A percentile compares a stretch with the other conserved stretches of the same genome.
phyloP scores from a whole-genome alignment of 2,113 vertebrate genomes.

The Podilymbus podiceps region DNA sequence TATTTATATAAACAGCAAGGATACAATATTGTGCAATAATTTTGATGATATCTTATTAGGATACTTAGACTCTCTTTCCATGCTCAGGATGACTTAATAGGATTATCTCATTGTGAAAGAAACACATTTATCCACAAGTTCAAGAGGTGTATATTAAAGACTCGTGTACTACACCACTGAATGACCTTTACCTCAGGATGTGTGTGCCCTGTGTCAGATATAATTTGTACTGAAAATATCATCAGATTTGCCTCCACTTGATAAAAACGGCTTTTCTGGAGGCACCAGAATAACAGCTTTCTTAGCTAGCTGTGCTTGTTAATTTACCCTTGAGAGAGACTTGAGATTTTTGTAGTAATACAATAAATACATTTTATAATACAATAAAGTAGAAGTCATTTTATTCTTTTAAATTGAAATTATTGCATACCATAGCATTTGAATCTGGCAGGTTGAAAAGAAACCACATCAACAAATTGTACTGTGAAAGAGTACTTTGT shows the following conservation, averaged over 20 bases:
- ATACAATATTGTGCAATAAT: neutral
- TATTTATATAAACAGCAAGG: neutral
- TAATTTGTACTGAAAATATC: neutral
- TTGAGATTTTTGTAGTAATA: neutral
- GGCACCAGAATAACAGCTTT: neutral
- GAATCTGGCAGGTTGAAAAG: neutral
- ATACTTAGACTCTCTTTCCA: neutral
- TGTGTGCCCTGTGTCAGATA: neutral
- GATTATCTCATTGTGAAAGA: conserved; percentile 35
- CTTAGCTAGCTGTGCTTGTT: neutral
- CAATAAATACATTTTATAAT: neutral
- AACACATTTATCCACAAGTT: neutral
- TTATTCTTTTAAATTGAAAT: neutral
- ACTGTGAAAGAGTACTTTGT: neutral
- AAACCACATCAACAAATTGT: neutral
- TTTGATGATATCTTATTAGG: neutral
- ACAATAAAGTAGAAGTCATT: neutral
- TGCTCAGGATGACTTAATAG: neutral
- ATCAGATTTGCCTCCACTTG: neutral
- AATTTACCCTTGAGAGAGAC: neutral
- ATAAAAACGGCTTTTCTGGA: neutral
- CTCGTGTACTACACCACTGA: neutral
- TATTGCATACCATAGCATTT: neutral
- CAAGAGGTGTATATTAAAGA: conserved; percentile 6
- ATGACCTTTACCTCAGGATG: neutral